Percentiles rank a stretch among this genome's conserved stretches.
These are phyloP conservation scores for Pogonocichla stellata DNA, from an alignment of 2,113 vertebrate genomes.

Conservation along the genomic window DNA sequence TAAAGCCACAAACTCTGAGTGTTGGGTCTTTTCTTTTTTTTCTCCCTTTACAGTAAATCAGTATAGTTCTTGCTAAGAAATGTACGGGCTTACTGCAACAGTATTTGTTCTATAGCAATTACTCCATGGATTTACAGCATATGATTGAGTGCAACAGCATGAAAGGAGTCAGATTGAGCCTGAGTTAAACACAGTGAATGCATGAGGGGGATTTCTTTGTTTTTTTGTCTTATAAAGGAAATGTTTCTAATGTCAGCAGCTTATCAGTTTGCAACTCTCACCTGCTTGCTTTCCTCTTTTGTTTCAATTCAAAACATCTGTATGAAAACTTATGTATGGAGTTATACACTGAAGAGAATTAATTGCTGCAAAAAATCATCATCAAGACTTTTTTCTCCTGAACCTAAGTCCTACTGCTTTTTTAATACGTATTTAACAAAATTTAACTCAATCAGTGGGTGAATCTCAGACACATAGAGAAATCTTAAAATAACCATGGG, in stretches of 20 bases:
- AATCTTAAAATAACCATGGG: background rate
- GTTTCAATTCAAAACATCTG: background rate
- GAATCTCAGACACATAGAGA: background rate
- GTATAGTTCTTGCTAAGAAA: background rate
- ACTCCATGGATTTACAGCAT: background rate
- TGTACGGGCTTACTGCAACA: background rate
- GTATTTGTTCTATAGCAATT: background rate
- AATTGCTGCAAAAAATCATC: background rate
- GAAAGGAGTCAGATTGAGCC: background rate
- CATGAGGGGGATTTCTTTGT: background rate
- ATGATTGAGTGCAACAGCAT: background rate
- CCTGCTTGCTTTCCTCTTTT: background rate
- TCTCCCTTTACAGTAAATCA: background rate
- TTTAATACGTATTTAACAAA: background rate
- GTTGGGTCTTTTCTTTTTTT: background rate
- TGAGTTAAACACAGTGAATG: background rate
- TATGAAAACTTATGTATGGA: background rate
- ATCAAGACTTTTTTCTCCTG: background rate
- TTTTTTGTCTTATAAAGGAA: background rate
- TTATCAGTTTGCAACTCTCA: background rate
- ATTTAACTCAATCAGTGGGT: background rate
- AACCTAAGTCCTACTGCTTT: background rate
- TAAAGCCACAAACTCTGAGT: background rate
- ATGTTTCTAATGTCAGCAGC: background rate
- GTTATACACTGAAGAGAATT: background rate